These are phyloP conservation scores for Erinaceus europaeus DNA, from an alignment of 2,113 vertebrate species.

Conservation along the genomic window DNA sequence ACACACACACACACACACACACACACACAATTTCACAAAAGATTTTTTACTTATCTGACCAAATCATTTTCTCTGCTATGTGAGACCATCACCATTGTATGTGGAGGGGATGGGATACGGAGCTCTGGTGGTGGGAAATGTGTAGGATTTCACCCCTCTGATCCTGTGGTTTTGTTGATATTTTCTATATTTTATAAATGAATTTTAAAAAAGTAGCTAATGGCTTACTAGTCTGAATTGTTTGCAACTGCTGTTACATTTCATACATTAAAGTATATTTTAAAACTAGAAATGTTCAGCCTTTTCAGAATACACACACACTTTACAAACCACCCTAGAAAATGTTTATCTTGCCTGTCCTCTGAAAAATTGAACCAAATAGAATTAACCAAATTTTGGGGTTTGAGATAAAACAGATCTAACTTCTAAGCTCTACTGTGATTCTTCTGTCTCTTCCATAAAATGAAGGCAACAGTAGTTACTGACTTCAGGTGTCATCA, in stretches of 20 bases:
- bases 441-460: constrained; percentile 2
- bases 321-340: constrained; percentile 20
- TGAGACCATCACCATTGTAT: not conserved
- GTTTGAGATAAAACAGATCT: not conserved
- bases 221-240: not conserved
- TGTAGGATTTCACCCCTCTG: too few relatives aligned
- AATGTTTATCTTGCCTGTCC: not conserved
- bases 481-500: constrained; percentile 45
- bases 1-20: too few relatives aligned
- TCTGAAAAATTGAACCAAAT: not conserved
- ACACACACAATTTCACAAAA: too few relatives aligned
- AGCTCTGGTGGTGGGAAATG: too few relatives aligned
- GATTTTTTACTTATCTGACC: not conserved
- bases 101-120: too few relatives aligned
- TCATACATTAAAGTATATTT: constrained; percentile 24
- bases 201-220: not conserved
- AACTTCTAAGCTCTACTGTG: not conserved
- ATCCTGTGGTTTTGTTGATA: too few relatives aligned
- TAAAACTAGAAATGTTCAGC: constrained; percentile 33
- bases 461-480: constrained; percentile 46
- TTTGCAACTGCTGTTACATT: not conserved
- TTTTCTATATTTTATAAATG: too few relatives aligned
- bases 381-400: not conserved
- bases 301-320: constrained; percentile 34
- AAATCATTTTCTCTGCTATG: not conserved